A percentile compares a stretch with the other conserved stretches of the same genome.
These are phyloP conservation scores for Lepus oiostolus DNA, from an alignment of 2,797 vertebrate genomes.

Conservation along the genomic window DNA sequence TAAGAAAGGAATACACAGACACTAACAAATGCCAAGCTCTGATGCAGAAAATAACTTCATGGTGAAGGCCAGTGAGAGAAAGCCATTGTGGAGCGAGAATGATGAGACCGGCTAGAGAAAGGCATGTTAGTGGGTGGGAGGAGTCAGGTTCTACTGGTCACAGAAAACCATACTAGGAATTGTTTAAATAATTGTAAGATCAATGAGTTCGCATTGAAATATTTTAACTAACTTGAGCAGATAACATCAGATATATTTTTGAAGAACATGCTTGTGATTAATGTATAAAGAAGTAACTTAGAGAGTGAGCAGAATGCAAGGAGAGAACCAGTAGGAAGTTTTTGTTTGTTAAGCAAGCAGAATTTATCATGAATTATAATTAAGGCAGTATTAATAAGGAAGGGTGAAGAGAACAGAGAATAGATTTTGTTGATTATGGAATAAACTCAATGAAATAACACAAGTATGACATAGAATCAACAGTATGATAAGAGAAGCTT, in stretches of 20 bases:
- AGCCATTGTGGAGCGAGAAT: background rate
- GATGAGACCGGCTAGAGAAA: background rate
- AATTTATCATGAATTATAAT: background rate
- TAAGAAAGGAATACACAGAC: background rate
- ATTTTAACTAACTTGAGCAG: background rate
- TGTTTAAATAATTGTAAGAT: background rate
- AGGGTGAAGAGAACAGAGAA: background rate
- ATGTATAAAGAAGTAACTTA: background rate
- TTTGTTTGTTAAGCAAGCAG: background rate
- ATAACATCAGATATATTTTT: background rate
- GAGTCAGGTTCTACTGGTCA: fast-evolving
- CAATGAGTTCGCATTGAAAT: background rate
- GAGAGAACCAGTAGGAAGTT: background rate
- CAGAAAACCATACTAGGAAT: background rate
- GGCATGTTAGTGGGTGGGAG: too few relatives aligned
- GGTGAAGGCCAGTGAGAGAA: background rate
- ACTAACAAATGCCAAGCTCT: background rate
- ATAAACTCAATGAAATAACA: background rate
- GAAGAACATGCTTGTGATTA: background rate
- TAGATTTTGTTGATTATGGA: background rate
- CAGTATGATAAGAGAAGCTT: background rate
- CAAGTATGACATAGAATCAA: background rate
- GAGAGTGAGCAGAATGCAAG: background rate
- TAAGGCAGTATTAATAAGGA: background rate
- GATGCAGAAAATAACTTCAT: background rate